These are phyloP conservation scores for Agriopis aurantiaria DNA, from an alignment of 2,888 invertebrate species.

Conservation along the genomic window DNA sequence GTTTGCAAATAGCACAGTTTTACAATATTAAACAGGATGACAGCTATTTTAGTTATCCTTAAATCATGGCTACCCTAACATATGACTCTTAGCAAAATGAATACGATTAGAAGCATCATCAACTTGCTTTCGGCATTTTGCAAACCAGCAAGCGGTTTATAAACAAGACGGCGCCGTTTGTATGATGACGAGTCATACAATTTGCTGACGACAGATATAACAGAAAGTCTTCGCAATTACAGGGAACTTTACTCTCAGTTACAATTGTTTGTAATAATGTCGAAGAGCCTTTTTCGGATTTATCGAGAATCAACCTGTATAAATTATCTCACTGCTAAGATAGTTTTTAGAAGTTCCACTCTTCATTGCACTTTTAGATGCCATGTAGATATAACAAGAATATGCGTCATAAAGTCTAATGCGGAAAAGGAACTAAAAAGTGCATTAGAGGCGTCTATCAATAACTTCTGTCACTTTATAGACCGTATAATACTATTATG, in stretches of 20 bases:
- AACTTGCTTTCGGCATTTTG: too few species aligned
- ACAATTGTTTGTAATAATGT: not conserved
- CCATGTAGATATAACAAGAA: not conserved
- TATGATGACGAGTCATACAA: too few species aligned
- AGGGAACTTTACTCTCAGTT: not conserved
- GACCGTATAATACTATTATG: slow-evolving; percentile 3
- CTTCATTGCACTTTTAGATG: slow-evolving; percentile 1
- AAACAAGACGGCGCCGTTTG: too few species aligned
- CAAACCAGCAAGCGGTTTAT: too few species aligned
- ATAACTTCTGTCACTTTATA: slow-evolving; percentile 20
- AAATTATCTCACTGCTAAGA: not conserved
- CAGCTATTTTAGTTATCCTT: too few species aligned
- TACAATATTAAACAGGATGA: too few species aligned
- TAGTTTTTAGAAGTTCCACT: not conserved
- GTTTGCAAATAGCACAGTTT: too few species aligned
- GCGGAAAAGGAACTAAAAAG: slow-evolving; percentile 27
- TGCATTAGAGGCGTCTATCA: slow-evolving; percentile 31
- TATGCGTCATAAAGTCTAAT: slow-evolving; percentile 19
- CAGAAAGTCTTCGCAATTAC: too few species aligned
- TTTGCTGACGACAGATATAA: too few species aligned
- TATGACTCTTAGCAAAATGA: too few species aligned
- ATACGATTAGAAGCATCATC: too few species aligned
- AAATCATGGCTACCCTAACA: too few species aligned
- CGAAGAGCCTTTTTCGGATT: not conserved
- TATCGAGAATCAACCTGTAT: not conserved